Evolutionary conservation across 2,113 vertebrate species (phyloP), one percentile per base, ranked within the genome.

Genomic region (Psilopsiagon aymara): DNA sequence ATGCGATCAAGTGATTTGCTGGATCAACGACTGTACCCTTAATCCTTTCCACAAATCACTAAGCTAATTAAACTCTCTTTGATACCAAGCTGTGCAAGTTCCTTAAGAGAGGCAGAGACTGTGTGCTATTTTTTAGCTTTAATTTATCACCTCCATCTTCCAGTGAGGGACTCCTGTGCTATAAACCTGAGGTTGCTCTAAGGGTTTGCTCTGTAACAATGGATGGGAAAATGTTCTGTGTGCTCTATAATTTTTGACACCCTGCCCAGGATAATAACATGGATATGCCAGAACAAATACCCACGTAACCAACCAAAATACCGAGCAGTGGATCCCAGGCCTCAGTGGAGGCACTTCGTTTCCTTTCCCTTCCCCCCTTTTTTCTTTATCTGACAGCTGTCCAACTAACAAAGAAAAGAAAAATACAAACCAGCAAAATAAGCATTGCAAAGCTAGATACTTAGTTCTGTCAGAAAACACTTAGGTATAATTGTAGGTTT

Each of bases 31-130:
- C 91, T 93, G 60, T 92, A 94, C 52, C 90, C 92, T 92, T 94
- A 97, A 96, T 96, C 95, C 95, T 95, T 92, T 96, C 95, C 95
- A 95, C 88, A 96, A 96, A 91, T 88, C 28, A 5, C 95, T 96
- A 96, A 96, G 94, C 90, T 96, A 93, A 95, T 97, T 97, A 95
- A 96, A 96, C 47, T 96, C 85, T 78, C 93, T 94, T 96, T 96
- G 92, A 97, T 93, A 93, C 85, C 94, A 95, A 96, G 93, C 90
- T 95, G 92, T 92, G 94, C 90, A 84, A 91, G 93, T 92, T 96
- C 90, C 86, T 93, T 93, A 68, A 5, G 76, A 93, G 87, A 87
- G 63, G 84, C 78, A 94, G 67, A 53, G 59, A 28, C 76, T 88
- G 33, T 0, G 7, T 64, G 55, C 73, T 52, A 10, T 67, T 90